Conservation (phyloP, 1,140 invertebrate species). For the Atta cephalotes region DNA sequence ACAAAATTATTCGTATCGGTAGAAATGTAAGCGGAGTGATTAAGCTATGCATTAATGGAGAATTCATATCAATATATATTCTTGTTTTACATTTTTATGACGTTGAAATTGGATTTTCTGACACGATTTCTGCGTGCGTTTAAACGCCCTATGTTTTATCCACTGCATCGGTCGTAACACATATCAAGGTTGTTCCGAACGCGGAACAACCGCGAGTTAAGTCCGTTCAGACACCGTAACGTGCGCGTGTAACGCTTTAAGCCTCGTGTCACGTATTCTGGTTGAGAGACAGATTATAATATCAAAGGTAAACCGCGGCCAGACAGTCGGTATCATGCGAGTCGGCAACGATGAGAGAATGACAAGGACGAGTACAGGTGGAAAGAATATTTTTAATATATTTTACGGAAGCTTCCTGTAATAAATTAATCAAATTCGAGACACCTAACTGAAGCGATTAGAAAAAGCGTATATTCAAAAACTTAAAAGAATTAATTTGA, state of each 20-base stretch:
- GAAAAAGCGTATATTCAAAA: background rate
- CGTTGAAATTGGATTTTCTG: background rate
- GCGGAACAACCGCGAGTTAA: constrained; percentile 45
- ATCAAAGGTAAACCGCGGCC: constrained; percentile 72
- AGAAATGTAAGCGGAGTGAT: background rate
- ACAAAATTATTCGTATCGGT: constrained; percentile 6
- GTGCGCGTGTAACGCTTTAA: constrained; percentile 55
- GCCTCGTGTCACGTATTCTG: constrained; percentile 62
- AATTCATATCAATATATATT: background rate
- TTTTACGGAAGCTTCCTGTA: background rate
- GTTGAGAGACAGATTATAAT: constrained; percentile 72
- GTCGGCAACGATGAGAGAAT: constrained; percentile 46
- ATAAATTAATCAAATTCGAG: background rate
- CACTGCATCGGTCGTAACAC: background rate
- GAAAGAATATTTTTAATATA: constrained; percentile 5
- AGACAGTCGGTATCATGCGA: constrained; percentile 42
- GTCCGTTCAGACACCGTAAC: constrained; percentile 39
- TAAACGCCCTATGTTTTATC: constrained; percentile 21
- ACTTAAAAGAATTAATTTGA: background rate
- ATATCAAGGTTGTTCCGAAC: constrained; percentile 30
- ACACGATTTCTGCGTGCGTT: background rate
- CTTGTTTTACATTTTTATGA: background rate
- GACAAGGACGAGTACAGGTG: constrained; percentile 37
- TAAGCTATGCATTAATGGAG: background rate
- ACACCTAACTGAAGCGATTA: background rate